Percentiles rank a stretch among this genome's conserved stretches.
phyloP scores from a whole-genome alignment of 1,140 invertebrate species.

The Bombus affinis region DNA sequence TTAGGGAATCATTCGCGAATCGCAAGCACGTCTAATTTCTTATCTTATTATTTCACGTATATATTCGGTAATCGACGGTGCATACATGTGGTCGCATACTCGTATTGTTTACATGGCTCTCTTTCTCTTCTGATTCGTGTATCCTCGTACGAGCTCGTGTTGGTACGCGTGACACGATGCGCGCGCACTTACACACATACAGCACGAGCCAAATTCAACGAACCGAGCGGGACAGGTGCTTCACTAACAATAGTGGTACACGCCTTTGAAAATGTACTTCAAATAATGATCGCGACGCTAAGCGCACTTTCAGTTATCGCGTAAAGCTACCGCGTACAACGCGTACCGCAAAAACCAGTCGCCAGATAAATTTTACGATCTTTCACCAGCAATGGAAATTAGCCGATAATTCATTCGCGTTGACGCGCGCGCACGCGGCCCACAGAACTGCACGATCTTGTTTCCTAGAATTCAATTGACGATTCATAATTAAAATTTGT shows the following conservation, averaged over 20 bases:
- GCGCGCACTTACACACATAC: slow-evolving; percentile 31
- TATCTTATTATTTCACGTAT: slow-evolving; percentile 40
- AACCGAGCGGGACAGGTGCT: slow-evolving; percentile 56
- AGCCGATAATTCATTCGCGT: slow-evolving; percentile 34
- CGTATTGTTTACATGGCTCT: slow-evolving; percentile 42
- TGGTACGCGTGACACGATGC: slow-evolving; percentile 20
- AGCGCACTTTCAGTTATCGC: slow-evolving; percentile 39
- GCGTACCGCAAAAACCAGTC: not conserved
- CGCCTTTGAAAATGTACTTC: slow-evolving; percentile 22
- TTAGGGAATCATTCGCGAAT: slow-evolving; percentile 28
- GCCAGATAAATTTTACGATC: slow-evolving; percentile 35
- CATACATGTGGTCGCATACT: slow-evolving; percentile 29
- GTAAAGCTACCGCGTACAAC: slow-evolving; percentile 14
- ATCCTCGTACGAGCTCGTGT: not conserved
- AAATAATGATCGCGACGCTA: slow-evolving; percentile 49
- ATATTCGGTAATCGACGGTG: slow-evolving; percentile 24
- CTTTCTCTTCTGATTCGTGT: slow-evolving; percentile 30
- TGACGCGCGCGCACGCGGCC: not conserved
- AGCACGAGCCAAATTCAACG: slow-evolving; percentile 56
- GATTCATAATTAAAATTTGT: slow-evolving; percentile 49
- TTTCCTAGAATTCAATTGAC: slow-evolving; percentile 29
- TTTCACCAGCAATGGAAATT: slow-evolving; percentile 38
- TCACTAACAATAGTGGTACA: slow-evolving; percentile 45
- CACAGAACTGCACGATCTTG: not conserved
- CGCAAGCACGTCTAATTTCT: slow-evolving; percentile 46